These are phyloP conservation scores for Neoarius graeffei DNA, from an alignment of 2,113 vertebrate genomes.

Conservation along the genomic window DNA sequence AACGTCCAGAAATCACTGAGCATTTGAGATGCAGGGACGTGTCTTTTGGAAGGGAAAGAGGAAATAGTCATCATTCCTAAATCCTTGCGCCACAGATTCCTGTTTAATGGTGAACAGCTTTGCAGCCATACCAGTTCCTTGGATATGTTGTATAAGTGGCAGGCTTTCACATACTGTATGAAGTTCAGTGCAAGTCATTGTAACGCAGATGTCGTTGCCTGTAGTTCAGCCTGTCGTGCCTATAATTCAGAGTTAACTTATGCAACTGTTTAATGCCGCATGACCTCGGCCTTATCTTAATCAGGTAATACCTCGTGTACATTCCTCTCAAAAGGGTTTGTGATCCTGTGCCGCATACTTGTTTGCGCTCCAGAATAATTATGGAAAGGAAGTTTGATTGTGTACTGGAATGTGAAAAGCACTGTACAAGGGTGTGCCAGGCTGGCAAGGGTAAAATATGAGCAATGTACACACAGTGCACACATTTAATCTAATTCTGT, in stretches of 20 bases:
- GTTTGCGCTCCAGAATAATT: slow-evolving; percentile 25
- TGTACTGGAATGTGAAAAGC: slow-evolving; percentile 50
- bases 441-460: slow-evolving; percentile 25
- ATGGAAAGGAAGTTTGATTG: slow-evolving; percentile 47
- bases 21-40: slow-evolving; percentile 23
- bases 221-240: neutral
- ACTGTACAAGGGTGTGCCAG: slow-evolving; percentile 27
- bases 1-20: neutral
- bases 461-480: slow-evolving; percentile 10
- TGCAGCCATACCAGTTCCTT: slow-evolving; percentile 1
- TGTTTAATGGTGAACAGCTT: slow-evolving; percentile 44
- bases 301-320: slow-evolving; percentile 10
- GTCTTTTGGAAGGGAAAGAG: slow-evolving; percentile 23
- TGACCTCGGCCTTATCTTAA: slow-evolving; percentile 42
- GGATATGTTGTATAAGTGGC: neutral
- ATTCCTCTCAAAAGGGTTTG: slow-evolving; percentile 34
- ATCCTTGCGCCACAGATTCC: slow-evolving; percentile 49
- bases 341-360: slow-evolving; percentile 31
- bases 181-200: neutral
- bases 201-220: neutral
- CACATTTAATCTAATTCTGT: neutral
- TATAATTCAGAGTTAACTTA: neutral
- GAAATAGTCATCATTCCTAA: slow-evolving; percentile 50
- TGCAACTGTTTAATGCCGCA: neutral
- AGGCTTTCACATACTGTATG: neutral